Evolutionary conservation across 2,113 vertebrate species (phyloP).

Genomic region (Crotalus horridus): DNA sequence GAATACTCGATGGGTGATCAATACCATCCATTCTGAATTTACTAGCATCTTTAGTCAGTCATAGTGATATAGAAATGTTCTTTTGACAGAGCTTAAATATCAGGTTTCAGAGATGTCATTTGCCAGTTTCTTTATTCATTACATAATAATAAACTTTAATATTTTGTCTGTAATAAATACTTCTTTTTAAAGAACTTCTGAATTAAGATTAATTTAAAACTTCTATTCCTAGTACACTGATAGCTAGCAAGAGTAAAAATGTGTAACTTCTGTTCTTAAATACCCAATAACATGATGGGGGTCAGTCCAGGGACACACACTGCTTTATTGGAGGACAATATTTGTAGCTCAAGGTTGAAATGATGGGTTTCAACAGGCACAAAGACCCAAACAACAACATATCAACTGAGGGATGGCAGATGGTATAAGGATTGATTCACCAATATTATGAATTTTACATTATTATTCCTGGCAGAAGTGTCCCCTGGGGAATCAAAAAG

Average conservation of each 20-base stretch:
- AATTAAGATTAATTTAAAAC: constrained; percentile 10
- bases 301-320: background rate
- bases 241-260: background rate
- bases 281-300: too few species aligned
- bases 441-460: background rate
- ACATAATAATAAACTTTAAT: constrained; percentile 11
- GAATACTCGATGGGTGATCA: constrained; percentile 30
- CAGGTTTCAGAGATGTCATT: constrained; percentile 17
- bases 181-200: background rate
- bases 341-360: background rate
- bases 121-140: constrained; percentile 23
- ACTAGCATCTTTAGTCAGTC: constrained; percentile 35
- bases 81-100: constrained; percentile 36
- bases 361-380: background rate
- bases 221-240: background rate
- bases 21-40: constrained; percentile 5
- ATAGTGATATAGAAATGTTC: constrained; percentile 31
- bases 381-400: too few species aligned
- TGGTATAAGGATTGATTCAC: background rate
- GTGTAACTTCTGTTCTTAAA: background rate
- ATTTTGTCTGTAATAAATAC: background rate
- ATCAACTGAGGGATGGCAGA: background rate
- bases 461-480: background rate
- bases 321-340: background rate
- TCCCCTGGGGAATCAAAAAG: too few species aligned